These are phyloP conservation scores for Porphyrio hochstetteri DNA, from an alignment of 2,113 vertebrate species.

Conservation along the genomic window DNA sequence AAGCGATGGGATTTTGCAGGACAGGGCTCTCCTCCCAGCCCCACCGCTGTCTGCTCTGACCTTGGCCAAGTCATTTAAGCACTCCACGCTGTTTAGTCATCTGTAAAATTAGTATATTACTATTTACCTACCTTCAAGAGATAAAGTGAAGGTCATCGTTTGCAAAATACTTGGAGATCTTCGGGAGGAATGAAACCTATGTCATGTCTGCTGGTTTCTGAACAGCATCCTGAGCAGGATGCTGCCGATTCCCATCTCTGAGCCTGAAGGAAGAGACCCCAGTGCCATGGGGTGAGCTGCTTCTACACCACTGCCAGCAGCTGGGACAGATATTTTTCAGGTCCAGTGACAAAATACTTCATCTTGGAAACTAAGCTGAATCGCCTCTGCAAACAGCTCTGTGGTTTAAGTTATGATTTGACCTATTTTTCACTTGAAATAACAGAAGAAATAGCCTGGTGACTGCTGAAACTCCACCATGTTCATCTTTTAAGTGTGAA, in stretches of 20 bases:
- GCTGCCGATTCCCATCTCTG: background rate
- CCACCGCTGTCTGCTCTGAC: background rate
- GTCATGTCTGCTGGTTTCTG: background rate
- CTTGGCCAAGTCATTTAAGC: slow-evolving; percentile 40
- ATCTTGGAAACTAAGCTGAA: background rate
- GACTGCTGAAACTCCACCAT: rapidly evolving
- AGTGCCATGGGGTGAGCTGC: background rate
- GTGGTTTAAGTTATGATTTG: background rate
- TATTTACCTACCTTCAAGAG: slow-evolving; percentile 19
- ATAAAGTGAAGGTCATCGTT: background rate
- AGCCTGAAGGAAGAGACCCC: background rate
- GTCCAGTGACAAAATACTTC: background rate
- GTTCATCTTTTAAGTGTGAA: background rate
- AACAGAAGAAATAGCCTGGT: background rate
- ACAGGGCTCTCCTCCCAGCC: background rate
- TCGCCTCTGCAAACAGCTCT: background rate
- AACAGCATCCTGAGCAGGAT: background rate
- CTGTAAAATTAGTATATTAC: slow-evolving; percentile 58
- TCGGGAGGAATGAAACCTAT: rapidly evolving
- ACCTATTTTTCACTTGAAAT: background rate
- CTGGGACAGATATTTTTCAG: background rate
- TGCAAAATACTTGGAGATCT: background rate
- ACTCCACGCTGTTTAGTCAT: background rate
- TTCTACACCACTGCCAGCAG: background rate
- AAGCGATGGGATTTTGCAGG: background rate